Conservation (phyloP, 2,888 invertebrate species). For the Cheilosia scutellata region DNA sequence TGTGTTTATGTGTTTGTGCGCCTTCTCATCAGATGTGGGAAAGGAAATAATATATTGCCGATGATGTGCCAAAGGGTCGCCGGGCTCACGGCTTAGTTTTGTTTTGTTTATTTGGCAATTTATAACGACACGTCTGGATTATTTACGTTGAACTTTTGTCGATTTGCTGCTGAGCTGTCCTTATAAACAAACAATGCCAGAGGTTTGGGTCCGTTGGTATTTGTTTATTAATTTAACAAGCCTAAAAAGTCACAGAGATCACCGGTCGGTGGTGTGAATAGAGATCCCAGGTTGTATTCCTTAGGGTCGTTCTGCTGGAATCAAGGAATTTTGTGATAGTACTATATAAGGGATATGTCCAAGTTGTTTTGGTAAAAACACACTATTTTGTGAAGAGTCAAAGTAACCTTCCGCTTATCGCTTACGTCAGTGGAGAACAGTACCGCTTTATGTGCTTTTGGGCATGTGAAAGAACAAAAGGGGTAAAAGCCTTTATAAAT, state of each 20-base stretch:
- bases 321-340: too few species aligned
- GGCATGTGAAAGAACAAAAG: too few species aligned
- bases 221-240: slow-evolving; percentile 6
- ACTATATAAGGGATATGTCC: too few species aligned
- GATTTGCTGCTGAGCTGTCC: slow-evolving; percentile 14
- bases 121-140: slow-evolving; percentile 15
- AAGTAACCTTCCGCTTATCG: too few species aligned
- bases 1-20: neutral
- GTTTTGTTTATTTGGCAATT: slow-evolving; percentile 28
- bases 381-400: too few species aligned
- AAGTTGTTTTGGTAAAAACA: too few species aligned
- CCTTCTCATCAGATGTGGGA: slow-evolving; percentile 36
- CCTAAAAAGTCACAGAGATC: neutral
- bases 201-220: neutral
- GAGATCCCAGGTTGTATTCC: neutral
- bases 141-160: slow-evolving; percentile 17
- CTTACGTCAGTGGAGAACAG: too few species aligned
- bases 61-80: slow-evolving; percentile 51
- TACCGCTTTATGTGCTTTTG: too few species aligned
- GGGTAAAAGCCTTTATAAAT: too few species aligned
- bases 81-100: slow-evolving; percentile 24
- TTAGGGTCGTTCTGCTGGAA: too few species aligned
- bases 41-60: slow-evolving; percentile 51
- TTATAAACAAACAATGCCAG: slow-evolving; percentile 8
- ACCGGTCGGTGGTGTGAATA: neutral